These are phyloP conservation scores for Tragelaphus scriptus DNA, from an alignment of 2,113 vertebrate genomes.

Conservation along the genomic window DNA sequence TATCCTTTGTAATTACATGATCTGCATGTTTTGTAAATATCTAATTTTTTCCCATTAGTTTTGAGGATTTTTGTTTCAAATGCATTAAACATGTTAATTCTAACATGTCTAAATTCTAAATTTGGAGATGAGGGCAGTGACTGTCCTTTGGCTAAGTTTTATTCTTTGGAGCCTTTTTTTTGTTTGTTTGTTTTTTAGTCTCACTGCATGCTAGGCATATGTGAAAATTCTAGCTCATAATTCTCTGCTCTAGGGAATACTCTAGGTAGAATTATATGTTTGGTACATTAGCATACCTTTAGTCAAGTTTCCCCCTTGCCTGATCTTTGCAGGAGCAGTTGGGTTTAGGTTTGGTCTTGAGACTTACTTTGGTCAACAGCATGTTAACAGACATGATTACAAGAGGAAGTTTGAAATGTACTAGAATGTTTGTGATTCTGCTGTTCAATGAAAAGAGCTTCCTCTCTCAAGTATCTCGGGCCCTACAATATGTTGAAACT, in stretches of 20 bases:
- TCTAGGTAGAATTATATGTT: background rate
- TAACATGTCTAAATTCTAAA: background rate
- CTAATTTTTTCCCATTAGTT: background rate
- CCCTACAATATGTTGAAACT: background rate
- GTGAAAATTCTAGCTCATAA: background rate
- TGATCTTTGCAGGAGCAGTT: rapidly evolving
- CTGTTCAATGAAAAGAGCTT: background rate
- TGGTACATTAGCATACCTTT: background rate
- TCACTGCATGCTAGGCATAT: background rate
- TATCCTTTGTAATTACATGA: background rate
- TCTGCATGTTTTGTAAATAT: background rate
- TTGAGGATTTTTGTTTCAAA: background rate
- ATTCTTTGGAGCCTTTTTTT: background rate
- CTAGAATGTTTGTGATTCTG: background rate
- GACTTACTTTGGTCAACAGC: background rate
- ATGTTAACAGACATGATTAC: too few species aligned
- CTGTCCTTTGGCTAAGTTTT: background rate
- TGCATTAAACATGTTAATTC: background rate
- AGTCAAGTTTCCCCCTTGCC: background rate
- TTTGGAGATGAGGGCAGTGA: background rate
- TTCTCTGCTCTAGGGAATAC: background rate
- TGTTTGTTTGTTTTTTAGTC: background rate
- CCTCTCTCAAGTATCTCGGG: background rate
- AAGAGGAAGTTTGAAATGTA: background rate
- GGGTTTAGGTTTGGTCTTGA: background rate